Evolutionary conservation across 2,888 invertebrate genomes (phyloP), one percentile per base, ranked within the genome.

Genomic region (Branchipolynoe longqiensis): DNA sequence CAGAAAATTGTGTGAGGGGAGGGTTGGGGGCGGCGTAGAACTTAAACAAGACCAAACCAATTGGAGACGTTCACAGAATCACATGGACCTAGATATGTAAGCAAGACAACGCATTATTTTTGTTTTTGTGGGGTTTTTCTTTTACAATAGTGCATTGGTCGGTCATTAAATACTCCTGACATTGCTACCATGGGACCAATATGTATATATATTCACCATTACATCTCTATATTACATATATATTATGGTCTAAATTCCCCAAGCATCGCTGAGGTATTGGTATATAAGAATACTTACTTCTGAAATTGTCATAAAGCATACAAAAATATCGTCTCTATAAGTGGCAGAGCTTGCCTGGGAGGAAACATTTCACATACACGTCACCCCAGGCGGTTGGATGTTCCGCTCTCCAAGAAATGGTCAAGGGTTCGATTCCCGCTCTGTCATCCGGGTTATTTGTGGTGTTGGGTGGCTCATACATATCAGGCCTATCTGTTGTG

Each of bases 251-350:
- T 38, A n/a, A 36, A 3, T 69, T 22, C 18, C 38, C 2, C 38
- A 38, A 69, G 38, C 14, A 38, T 1, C 38, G 33, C 38, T 78
- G 78, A 78, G 78, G 78, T 78, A 78, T 78, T 41, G 48, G 40
- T 74, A 78, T 78, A 78, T 28, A 78, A 78, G 78, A 78, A 78
- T 78, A 78, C 28, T 48, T 78, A 41, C n/a, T 78, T 78, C 41
- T 78, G 25, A 41, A 31, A 78, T 48, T 48, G 73, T 40, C 48
- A 78, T 78, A 78, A 78, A 78, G 48, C 48, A 54, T 78, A 78
- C 48, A 78, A 78, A 78, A 78, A 78, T 78, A 78, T 78, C 14
- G 18, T 73, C 12, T 69, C 69, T 69, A 69, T 38, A 38, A 1
- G 36, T 69, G 58, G n/a, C 18, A 12, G 69, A 22, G 14, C 69